Conservation (phyloP, 2,888 invertebrate genomes). For the Cheilosia soror region DNA sequence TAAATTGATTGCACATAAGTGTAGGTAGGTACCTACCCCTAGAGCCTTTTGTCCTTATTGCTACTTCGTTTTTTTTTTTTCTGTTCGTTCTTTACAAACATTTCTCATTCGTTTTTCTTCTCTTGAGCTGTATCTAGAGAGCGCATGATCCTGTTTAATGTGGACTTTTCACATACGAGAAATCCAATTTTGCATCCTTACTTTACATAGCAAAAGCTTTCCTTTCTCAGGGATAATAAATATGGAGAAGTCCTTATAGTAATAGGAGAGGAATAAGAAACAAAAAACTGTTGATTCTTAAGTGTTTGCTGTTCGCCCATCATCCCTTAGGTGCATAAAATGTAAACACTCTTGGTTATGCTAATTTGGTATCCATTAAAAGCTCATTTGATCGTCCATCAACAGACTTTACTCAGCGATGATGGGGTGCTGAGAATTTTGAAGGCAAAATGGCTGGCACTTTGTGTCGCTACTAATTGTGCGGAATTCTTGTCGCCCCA, state of each 20-base stretch:
- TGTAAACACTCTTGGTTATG: slow-evolving; percentile 18
- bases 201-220: slow-evolving; percentile 39
- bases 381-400: slow-evolving; percentile 27
- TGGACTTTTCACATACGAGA: slow-evolving; percentile 6
- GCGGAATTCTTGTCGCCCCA: neutral
- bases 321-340: neutral
- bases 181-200: neutral
- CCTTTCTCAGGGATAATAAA: neutral
- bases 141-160: slow-evolving; percentile 58
- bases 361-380: slow-evolving; percentile 51
- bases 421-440: neutral
- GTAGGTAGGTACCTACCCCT: no score
- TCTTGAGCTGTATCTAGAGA: neutral
- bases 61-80: neutral
- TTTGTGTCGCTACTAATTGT: neutral
- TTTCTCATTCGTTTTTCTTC: neutral
- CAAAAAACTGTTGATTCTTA: slow-evolving; percentile 20
- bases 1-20: no score
- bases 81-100: neutral
- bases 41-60: neutral
- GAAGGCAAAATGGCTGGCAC: neutral
- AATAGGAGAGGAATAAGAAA: neutral
- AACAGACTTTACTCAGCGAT: neutral
- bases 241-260: neutral
- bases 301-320: neutral